Percentiles rank a stretch among this genome's conserved stretches.
These are phyloP conservation scores for Orthonychiurus folsomi DNA, from an alignment of 2,888 invertebrate genomes.

Conservation along the genomic window DNA sequence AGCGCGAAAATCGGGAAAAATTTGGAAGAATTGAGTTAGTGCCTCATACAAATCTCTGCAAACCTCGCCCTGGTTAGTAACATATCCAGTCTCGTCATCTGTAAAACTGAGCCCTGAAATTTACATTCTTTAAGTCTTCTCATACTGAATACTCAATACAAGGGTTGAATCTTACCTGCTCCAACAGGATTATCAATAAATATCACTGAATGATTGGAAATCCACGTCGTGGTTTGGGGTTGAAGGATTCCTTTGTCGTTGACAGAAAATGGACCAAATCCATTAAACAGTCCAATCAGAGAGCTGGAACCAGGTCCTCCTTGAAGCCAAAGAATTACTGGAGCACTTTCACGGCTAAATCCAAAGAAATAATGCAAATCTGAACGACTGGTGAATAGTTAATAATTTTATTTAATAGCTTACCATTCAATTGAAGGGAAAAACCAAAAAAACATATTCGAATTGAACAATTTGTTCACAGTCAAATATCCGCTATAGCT, in stretches of 20 bases:
- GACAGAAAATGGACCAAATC: conserved; percentile 53
- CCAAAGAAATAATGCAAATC: conserved; percentile 5
- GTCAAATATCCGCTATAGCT: conserved; percentile 7
- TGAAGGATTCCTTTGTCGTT: conserved; percentile 40
- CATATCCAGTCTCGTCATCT: conserved; percentile 63
- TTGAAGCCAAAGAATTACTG: conserved; percentile 51
- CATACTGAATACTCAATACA: not conserved
- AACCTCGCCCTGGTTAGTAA: conserved; percentile 67
- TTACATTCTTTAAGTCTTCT: conserved; percentile 31
- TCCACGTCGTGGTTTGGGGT: conserved; percentile 64
- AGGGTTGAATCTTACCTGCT: conserved; percentile 48
- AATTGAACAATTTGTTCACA: not conserved
- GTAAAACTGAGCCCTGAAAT: conserved; percentile 93
- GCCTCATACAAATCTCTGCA: conserved; percentile 69
- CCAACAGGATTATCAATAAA: conserved; percentile 92
- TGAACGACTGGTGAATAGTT: not conserved
- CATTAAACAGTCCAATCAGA: conserved; percentile 51
- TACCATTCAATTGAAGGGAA: not conserved
- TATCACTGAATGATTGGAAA: conserved; percentile 64
- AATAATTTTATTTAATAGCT: not conserved
- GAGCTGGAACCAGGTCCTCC: conserved; percentile 54
- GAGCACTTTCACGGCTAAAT: conserved; percentile 40
- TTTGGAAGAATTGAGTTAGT: conserved; percentile 67
- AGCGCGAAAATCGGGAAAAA: conserved; percentile 65
- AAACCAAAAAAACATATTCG: conserved; percentile 4